Evolutionary conservation across 2,888 invertebrate species (phyloP), one percentile per base, ranked within the genome.

Genomic region (Pollenia griseotomentosa): DNA sequence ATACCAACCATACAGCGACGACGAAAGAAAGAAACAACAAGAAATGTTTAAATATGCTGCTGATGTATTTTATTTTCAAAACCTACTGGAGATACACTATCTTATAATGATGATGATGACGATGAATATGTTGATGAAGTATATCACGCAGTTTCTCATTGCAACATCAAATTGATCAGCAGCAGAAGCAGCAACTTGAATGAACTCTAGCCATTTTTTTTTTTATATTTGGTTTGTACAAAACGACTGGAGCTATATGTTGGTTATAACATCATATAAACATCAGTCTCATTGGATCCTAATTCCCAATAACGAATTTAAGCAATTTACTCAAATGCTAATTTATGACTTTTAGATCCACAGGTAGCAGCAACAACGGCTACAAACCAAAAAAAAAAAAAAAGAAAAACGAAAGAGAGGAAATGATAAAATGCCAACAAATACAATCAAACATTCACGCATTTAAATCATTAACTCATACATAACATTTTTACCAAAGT

Each of bases 271-370:
- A 87, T 81, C 81, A 80, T 81, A 73, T 81, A 81, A 86, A 82
- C 85, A 84, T 86, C 83, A 84, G 84, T 86, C 90, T 90, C 90
- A 91, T 91, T 91, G 90, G 91, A 90, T 91, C 91, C 91, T 91
- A 92, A 91, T 91, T 91, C 90, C 90, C 90, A 92, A 92, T 91
- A 92, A 92, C 92, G 92, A 92, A 92, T 92, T 92, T 90, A 92
- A 91, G 89, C 92, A 92, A 92, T 92, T 92, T 92, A 92, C 92
- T 90, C 90, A 92, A 92, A 92, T 92, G 91, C 92, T 92, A 92
- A 92, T 92, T 92, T 92, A 92, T 92, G 91, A 92, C 90, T 92
- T 91, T 91, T 90, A 90, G 91, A 92, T 91, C 92, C 92, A 89
- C 92, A 92, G 93, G 92, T 92, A 92, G 90, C 88, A 59, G 81